A percentile compares a stretch with the other conserved stretches of the same genome.
These are phyloP conservation scores for Lydus trimaculatus DNA, from an alignment of 2,888 invertebrate species.

Conservation along the genomic window DNA sequence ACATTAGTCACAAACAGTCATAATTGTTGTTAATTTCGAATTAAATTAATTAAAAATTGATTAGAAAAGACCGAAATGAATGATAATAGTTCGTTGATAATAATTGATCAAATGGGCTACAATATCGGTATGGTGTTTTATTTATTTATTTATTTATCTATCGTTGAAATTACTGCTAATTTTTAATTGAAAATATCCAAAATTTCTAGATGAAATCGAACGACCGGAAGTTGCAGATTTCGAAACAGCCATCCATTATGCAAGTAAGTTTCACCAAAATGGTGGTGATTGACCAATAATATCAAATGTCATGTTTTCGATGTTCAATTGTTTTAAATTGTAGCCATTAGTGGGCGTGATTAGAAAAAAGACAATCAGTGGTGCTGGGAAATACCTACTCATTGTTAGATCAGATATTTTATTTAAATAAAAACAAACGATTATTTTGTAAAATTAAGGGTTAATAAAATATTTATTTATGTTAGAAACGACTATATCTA, in stretches of 20 bases:
- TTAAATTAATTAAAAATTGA: background rate
- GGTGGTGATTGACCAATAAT: no score
- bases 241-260: constrained; percentile 68
- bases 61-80: constrained; percentile 10
- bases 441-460: no score
- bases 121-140: constrained; percentile 23
- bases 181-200: constrained; percentile 51
- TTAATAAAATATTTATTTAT: no score
- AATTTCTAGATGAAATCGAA: constrained; percentile 65
- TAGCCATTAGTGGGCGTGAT: no score
- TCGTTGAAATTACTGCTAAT: constrained; percentile 30
- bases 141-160: constrained; percentile 18
- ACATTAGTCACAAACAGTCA: background rate
- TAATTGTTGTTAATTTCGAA: background rate
- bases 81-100: constrained; percentile 17
- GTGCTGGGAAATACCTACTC: no score
- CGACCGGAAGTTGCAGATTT: constrained; percentile 66
- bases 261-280: constrained; percentile 65
- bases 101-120: constrained; percentile 23
- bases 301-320: no score
- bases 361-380: no score
- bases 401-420: no score
- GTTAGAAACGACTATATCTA: no score
- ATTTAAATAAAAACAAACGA: no score
- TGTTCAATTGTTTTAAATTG: no score